phyloP scores from a whole-genome alignment of 2,888 invertebrate genomes.

The Odontocolon sp. region DNA sequence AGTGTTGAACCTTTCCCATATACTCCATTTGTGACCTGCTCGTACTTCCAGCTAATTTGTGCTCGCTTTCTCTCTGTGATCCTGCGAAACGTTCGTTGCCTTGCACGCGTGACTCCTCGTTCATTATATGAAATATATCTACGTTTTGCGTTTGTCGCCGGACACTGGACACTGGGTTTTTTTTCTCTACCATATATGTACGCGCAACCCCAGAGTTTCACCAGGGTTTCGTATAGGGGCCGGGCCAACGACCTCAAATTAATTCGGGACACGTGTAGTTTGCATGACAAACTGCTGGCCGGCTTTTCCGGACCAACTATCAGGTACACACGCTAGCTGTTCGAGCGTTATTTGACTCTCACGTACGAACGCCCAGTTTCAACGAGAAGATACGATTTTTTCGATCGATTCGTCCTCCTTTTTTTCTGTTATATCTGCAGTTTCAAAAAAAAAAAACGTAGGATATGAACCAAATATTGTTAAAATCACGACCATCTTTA shows the following conservation, averaged over 20 bases:
- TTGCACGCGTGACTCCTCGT: constrained; percentile 4
- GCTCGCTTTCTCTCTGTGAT: constrained; percentile 12
- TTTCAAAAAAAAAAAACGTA: no score
- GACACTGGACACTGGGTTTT: no score
- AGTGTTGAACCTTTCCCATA: constrained; percentile 18
- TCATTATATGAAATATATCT: constrained; percentile 26
- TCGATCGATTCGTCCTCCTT: constrained; percentile 13
- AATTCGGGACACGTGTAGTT: constrained; percentile 61
- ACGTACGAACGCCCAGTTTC: constrained; percentile 17
- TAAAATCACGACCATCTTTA: no score
- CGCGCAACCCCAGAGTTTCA: constrained; percentile 24
- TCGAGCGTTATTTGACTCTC: constrained; percentile 41
- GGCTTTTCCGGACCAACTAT: constrained; percentile 41
- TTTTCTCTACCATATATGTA: background rate
- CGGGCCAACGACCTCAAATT: constrained; percentile 59
- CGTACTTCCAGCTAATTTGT: constrained; percentile 8
- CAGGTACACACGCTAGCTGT: constrained; percentile 42
- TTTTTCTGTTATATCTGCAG: background rate
- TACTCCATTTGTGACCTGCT: background rate
- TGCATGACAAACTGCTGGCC: constrained; percentile 56
- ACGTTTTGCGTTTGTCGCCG: background rate
- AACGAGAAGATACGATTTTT: constrained; percentile 19
- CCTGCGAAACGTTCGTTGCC: constrained; percentile 5
- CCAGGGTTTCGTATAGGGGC: constrained; percentile 8
- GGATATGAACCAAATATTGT: no score